Percentiles rank a stretch among this genome's conserved stretches.
Evolutionary conservation across 2,113 vertebrate species (phyloP).

Genomic region (Hipposideros armiger): DNA sequence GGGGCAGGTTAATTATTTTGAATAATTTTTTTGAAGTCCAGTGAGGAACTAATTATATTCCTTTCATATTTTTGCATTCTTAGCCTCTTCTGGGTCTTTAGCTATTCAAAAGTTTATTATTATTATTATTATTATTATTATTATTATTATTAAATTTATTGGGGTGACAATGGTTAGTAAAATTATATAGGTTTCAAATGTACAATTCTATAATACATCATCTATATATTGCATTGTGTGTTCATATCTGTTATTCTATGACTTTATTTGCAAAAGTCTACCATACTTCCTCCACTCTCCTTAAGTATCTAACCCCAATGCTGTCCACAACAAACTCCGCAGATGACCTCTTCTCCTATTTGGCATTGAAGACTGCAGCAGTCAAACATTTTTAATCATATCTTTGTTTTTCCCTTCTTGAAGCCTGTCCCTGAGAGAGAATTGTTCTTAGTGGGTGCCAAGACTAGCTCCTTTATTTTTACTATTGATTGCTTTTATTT

Average conservation of each 20-base stretch:
- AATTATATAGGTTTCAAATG: no score
- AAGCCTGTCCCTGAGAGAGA: not conserved
- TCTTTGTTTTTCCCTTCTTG: not conserved
- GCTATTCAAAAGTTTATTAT: not conserved
- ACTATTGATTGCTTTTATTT: not conserved
- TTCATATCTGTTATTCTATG: not conserved
- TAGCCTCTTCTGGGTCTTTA: not conserved
- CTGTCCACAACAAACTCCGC: not conserved
- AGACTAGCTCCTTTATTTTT: not conserved
- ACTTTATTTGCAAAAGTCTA: not conserved
- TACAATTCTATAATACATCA: no score
- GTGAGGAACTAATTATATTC: not conserved
- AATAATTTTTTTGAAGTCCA: not conserved
- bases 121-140: no score
- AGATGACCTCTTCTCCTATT: not conserved
- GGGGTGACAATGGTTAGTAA: no score
- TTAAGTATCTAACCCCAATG: not conserved
- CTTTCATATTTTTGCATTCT: not conserved
- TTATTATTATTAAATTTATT: no score
- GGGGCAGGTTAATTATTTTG: constrained; percentile 12
- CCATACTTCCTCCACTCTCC: not conserved
- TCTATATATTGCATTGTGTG: no score
- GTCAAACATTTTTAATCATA: not conserved
- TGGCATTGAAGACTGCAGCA: not conserved
- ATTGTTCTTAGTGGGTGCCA: not conserved